These are phyloP conservation scores for Belgica antarctica DNA, from an alignment of 2,888 invertebrate species.

Conservation along the genomic window DNA sequence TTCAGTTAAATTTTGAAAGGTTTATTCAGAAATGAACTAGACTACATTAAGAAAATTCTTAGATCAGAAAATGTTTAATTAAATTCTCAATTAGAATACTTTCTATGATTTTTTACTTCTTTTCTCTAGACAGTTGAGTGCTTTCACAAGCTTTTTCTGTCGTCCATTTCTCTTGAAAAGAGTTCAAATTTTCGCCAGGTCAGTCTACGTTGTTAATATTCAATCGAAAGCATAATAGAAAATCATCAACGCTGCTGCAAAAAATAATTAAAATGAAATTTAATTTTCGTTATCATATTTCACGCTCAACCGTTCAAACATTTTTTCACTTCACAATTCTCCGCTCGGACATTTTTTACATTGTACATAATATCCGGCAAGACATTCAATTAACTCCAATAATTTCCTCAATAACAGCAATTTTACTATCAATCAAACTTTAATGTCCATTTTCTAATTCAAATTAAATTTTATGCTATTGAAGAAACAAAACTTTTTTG, in stretches of 20 bases:
- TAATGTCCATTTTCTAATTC: conserved; percentile 37
- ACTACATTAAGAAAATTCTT: too few relatives aligned
- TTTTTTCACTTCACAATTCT: too few relatives aligned
- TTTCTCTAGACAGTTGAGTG: too few relatives aligned
- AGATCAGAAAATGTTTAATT: too few relatives aligned
- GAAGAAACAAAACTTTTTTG: not conserved
- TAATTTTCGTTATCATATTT: conserved; percentile 40
- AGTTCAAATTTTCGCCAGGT: too few relatives aligned
- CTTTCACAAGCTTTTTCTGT: too few relatives aligned
- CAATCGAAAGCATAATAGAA: conserved; percentile 19
- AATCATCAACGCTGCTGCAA: not conserved
- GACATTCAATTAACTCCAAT: conserved; percentile 43
- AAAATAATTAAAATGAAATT: conserved; percentile 41
- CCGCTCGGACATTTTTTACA: conserved; percentile 16
- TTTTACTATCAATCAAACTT: conserved; percentile 44
- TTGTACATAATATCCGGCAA: conserved; percentile 42
- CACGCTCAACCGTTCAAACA: conserved; percentile 2
- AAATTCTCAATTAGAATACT: too few relatives aligned
- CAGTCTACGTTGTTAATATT: too few relatives aligned
- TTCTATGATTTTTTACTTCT: too few relatives aligned
- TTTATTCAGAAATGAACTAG: too few relatives aligned
- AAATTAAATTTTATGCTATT: conserved; percentile 21
- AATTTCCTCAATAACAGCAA: conserved; percentile 43
- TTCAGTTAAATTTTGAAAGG: too few relatives aligned
- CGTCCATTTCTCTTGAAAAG: too few relatives aligned